phyloP scores from a whole-genome alignment of 1,140 invertebrate species.

The Drosophila mayri region DNA sequence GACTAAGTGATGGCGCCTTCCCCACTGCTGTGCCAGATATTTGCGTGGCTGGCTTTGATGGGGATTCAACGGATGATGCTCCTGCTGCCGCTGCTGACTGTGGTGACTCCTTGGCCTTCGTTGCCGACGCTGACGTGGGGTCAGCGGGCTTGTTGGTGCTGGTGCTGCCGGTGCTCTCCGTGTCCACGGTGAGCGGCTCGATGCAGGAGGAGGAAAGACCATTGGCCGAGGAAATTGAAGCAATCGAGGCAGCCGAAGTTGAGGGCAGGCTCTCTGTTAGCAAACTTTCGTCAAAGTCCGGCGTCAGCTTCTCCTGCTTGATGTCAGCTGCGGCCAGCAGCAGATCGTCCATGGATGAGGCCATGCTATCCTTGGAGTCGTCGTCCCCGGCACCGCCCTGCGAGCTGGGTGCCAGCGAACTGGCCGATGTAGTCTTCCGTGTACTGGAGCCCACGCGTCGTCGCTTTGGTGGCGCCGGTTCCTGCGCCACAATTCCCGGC shows the following conservation, averaged over 20 bases:
- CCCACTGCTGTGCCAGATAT: neutral
- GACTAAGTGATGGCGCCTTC: slow-evolving; percentile 75
- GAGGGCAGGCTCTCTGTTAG: slow-evolving; percentile 19
- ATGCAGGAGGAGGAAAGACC: slow-evolving; percentile 46
- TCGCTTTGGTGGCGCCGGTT: slow-evolving; percentile 54
- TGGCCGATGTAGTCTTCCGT: slow-evolving; percentile 59
- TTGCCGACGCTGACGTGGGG: neutral
- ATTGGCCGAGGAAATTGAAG: slow-evolving; percentile 29
- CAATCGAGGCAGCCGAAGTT: slow-evolving; percentile 26
- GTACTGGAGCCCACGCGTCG: slow-evolving; percentile 55
- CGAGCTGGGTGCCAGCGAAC: slow-evolving; percentile 53
- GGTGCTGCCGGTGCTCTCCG: slow-evolving; percentile 16
- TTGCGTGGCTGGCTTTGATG: neutral
- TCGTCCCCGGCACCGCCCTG: slow-evolving; percentile 61
- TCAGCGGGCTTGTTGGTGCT: slow-evolving; percentile 9
- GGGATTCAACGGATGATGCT: neutral
- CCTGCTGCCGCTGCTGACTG: neutral
- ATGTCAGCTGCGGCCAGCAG: slow-evolving; percentile 62
- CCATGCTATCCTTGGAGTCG: slow-evolving; percentile 80
- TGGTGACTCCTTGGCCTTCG: slow-evolving; percentile 22
- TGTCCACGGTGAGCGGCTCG: slow-evolving; percentile 67
- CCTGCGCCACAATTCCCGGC: slow-evolving; percentile 41
- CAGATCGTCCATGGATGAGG: slow-evolving; percentile 76
- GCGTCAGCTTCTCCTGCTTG: slow-evolving; percentile 67
- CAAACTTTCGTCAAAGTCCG: slow-evolving; percentile 61